A percentile compares a stretch with the other conserved stretches of the same genome.
Conservation (phyloP, 2,113 vertebrate species). For the Muscicapa adusta region DNA sequence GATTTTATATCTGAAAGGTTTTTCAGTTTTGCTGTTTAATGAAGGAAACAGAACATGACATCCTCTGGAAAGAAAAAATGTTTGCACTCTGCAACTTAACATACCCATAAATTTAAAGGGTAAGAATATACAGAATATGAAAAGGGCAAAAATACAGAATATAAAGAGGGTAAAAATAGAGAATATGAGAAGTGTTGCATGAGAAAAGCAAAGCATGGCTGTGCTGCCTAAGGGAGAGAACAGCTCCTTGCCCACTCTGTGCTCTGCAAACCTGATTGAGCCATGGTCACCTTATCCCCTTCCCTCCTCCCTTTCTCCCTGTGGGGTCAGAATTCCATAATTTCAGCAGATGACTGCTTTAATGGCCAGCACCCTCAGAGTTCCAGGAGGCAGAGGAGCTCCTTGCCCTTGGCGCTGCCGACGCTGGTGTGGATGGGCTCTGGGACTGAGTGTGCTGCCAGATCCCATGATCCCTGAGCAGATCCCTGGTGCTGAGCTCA, state of each 20-base stretch:
- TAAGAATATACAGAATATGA: background rate
- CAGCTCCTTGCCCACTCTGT: background rate
- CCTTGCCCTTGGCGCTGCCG: fast-evolving
- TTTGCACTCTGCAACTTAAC: background rate
- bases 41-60: background rate
- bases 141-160: background rate
- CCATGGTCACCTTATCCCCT: background rate
- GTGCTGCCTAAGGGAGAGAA: background rate
- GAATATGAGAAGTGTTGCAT: background rate
- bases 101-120: background rate
- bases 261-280: background rate
- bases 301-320: background rate
- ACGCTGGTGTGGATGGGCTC: background rate
- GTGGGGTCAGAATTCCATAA: background rate
- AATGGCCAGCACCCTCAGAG: background rate
- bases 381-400: background rate
- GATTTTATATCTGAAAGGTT: background rate
- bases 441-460: background rate
- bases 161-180: background rate
- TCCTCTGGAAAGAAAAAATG: background rate
- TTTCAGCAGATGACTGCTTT: background rate
- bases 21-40: background rate
- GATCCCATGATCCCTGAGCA: background rate
- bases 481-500: background rate
- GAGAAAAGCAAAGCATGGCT: background rate